Conservation (phyloP, 2,797 vertebrate species). For the Peromyscus melanophrys region DNA sequence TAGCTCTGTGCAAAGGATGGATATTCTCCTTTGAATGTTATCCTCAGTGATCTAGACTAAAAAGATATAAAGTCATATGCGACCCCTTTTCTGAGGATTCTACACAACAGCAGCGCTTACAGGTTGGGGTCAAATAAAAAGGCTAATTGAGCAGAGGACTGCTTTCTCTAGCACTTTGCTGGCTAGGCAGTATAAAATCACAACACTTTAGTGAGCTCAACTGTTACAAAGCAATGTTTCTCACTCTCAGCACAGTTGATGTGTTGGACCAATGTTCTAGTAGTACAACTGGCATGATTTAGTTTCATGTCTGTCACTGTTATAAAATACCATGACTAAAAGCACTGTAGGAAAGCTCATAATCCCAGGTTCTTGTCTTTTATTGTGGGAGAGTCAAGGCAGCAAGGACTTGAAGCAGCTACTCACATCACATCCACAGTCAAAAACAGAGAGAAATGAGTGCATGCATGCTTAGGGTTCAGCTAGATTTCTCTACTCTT, state of each 20-base stretch:
- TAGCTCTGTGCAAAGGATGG: not conserved
- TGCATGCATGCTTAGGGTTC: not conserved
- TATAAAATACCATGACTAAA: not conserved
- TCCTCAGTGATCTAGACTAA: not conserved
- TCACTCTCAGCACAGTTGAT: not conserved
- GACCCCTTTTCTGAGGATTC: not conserved
- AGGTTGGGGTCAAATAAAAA: not conserved
- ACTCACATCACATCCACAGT: not conserved
- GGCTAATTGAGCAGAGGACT: not conserved
- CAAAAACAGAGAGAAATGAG: too few species aligned
- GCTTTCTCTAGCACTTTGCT: slow-evolving; percentile 8
- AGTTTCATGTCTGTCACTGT: not conserved
- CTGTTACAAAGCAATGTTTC: not conserved
- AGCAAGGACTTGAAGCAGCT: not conserved
- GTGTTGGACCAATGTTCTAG: not conserved
- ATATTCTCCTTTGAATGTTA: not conserved
- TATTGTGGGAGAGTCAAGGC: not conserved
- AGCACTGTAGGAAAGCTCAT: not conserved
- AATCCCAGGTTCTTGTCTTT: not conserved
- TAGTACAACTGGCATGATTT: not conserved
- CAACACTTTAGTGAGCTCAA: not conserved
- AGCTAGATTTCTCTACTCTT: not conserved
- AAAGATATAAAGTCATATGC: not conserved
- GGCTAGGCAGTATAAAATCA: not conserved
- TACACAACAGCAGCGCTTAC: not conserved